Evolutionary conservation across 2,888 invertebrate species (phyloP), one percentile per base, ranked within the genome.

Genomic region (Cantharis rustica): DNA sequence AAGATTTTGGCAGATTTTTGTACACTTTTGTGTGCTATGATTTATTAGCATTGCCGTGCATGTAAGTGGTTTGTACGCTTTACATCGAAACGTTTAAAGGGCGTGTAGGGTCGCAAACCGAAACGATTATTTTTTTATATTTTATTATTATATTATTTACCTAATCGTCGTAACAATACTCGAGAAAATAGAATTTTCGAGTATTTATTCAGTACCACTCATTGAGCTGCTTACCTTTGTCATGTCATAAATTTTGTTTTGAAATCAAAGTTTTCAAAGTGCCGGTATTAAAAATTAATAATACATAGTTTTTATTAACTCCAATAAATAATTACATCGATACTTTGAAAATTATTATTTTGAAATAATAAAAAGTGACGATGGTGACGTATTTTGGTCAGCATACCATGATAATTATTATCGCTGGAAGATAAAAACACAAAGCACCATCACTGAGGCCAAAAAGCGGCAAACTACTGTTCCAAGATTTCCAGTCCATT

Each of bases 1-100:
- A 64, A 75, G 72, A 71, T 76, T 77, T 72, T 72, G 75, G 71
- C 71, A 73, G 73, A 76, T 76, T 73, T 76, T 73, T 64, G 68
- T 62, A 31, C 27, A 23, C 47, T 71, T 71, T 76, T 73, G 73
- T 75, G 15, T 10, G 13, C 47, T 63, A 47, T 73, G 76, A 76
- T 76, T 76, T 76, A 76, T 76, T 73, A n/a, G 47, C 71, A 20
- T 16, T 17, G 23, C 15, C 64, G 61, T 73, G 13, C 3, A 31
- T 69, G n/a, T 10, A 69, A 73, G 69, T 69, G 61, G 69, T 26
- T 73, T 61, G 61, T 69, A 68, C 64, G 64, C 17, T 66, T 66
- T 66, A 31, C 47, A 17, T 64, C 62, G 69, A n/a, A 47, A 75
- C 13, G n/a, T 66, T 20, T 66, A 66, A 66, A 66, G 64, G 64